Evolutionary conservation across 2,113 vertebrate genomes (phyloP).

Genomic region (Butastur rufipennis): DNA sequence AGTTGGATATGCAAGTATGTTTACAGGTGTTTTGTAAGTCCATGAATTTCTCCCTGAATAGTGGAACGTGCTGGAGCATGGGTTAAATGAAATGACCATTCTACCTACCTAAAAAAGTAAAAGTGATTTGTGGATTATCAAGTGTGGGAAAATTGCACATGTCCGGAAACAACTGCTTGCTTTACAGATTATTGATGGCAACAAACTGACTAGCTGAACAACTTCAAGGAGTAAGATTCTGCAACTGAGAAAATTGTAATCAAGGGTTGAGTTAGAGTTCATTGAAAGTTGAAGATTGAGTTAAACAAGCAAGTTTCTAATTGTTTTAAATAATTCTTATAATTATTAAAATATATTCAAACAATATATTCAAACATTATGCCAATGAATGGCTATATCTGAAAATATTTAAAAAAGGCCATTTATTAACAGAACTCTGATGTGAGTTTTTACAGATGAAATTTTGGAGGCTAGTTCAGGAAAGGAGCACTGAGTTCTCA

Average conservation of each 20-base stretch:
- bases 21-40: background rate
- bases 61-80: background rate
- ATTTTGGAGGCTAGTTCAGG: background rate
- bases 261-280: background rate
- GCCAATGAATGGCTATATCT: background rate
- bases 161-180: background rate
- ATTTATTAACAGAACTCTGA: background rate
- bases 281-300: background rate
- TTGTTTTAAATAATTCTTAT: background rate
- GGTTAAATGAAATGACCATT: background rate
- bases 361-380: background rate
- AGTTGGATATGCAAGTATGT: background rate
- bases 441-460: background rate
- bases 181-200: background rate
- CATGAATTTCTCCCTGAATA: background rate
- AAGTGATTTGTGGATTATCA: background rate
- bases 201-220: background rate
- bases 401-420: background rate
- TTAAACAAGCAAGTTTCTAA: background rate
- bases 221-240: background rate
- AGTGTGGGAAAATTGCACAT: background rate
- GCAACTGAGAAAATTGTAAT: background rate
- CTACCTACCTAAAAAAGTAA: background rate
- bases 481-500: background rate
- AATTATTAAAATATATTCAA: background rate